phyloP scores from a whole-genome alignment of 2,113 vertebrate species.

The Lucifuga dentata region DNA sequence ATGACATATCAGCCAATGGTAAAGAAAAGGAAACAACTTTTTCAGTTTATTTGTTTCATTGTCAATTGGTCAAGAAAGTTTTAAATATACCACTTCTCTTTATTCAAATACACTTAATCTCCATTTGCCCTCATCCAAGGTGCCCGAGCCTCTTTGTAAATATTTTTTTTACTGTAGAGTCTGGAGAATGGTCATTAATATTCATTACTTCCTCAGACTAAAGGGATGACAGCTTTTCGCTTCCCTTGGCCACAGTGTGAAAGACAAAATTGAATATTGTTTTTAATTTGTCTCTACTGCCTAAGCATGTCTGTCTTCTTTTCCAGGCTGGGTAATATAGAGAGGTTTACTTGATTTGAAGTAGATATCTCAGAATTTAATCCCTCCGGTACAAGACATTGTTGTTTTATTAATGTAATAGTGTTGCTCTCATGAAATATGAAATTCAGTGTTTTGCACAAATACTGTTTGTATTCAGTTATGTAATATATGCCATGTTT shows the following conservation, averaged over 20 bases:
- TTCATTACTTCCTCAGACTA: conserved; percentile 24
- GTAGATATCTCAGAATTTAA: neutral
- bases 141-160: conserved; percentile 11
- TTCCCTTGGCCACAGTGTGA: conserved; percentile 30
- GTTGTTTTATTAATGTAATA: no score
- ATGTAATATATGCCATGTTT: no score
- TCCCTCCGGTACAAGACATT: no score
- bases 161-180: neutral
- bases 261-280: conserved; percentile 28
- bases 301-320: conserved; percentile 17
- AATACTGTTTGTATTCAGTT: no score
- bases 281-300: conserved; percentile 18
- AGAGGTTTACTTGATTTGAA: conserved; percentile 3
- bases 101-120: neutral
- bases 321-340: conserved; percentile 22
- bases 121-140: neutral
- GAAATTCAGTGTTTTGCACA: no score
- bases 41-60: no score
- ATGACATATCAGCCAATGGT: no score
- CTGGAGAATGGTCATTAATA: conserved; percentile 24
- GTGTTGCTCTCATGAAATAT: no score
- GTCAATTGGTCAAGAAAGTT: no score
- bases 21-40: no score
- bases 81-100: no score
- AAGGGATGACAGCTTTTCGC: conserved; percentile 24